These are phyloP conservation scores for Hestina assimilis DNA, from an alignment of 1,140 invertebrate genomes.

Conservation along the genomic window DNA sequence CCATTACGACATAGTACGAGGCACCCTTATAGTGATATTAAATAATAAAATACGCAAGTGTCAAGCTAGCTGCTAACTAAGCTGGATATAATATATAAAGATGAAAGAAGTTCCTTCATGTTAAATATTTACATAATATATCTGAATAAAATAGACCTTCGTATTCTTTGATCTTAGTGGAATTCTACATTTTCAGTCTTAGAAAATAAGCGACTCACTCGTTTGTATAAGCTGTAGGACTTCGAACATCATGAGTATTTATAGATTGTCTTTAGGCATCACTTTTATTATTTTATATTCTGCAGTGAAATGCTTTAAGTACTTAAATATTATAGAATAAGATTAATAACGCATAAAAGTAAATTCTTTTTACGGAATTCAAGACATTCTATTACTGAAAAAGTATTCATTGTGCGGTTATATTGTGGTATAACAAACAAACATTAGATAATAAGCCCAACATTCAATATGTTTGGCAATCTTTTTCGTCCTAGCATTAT, in stretches of 20 bases:
- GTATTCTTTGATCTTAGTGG: background rate
- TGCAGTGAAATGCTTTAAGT: conserved; percentile 11
- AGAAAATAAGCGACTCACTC: conserved; percentile 28
- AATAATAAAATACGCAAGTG: no score
- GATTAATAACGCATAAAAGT: no score
- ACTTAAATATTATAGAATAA: conserved; percentile 10
- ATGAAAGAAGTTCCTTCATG: background rate
- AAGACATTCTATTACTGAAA: no score
- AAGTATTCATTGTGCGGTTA: no score
- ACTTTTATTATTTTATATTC: background rate
- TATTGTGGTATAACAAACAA: no score
- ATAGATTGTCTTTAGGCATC: conserved; percentile 8
- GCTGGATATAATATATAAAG: background rate
- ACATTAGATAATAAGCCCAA: no score
- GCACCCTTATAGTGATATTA: no score
- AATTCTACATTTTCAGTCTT: conserved; percentile 40
- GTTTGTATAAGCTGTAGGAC: conserved; percentile 15
- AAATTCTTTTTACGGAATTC: no score
- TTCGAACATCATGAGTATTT: conserved; percentile 23
- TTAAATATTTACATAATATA: conserved; percentile 2
- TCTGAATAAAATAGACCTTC: conserved; percentile 2
- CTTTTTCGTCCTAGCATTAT: no score
- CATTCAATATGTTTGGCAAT: no score
- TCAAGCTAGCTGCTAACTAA: conserved; percentile 1
- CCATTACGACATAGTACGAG: no score